Percentiles rank a stretch among this genome's conserved stretches.
These are phyloP conservation scores for Sipha maydis DNA, from an alignment of 2,888 invertebrate species.

Conservation along the genomic window DNA sequence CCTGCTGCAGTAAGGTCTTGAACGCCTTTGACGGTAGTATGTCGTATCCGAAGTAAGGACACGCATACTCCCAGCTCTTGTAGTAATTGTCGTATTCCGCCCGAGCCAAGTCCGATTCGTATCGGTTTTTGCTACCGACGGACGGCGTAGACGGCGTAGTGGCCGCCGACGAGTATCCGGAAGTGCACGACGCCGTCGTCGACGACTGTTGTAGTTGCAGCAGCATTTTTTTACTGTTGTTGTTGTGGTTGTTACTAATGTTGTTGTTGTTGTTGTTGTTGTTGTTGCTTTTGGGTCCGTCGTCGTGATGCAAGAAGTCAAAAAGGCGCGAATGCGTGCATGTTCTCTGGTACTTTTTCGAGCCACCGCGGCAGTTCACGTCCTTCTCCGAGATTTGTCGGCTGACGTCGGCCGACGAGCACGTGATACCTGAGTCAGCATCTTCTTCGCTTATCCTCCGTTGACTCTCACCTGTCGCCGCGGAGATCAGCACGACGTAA, in stretches of 20 bases:
- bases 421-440: conserved; percentile 77
- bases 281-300: conserved; percentile 66
- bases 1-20: conserved; percentile 69
- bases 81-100: conserved; percentile 72
- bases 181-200: conserved; percentile 59
- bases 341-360: conserved; percentile 75
- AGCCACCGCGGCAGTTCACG: conserved; percentile 68
- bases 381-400: conserved; percentile 76
- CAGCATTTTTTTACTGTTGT: conserved; percentile 40
- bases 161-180: conserved; percentile 63
- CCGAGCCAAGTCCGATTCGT: conserved; percentile 65
- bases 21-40: conserved; percentile 73
- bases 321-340: conserved; percentile 79
- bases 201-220: conserved; percentile 35
- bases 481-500: background rate
- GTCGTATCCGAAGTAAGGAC: conserved; percentile 67
- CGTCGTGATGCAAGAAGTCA: conserved; percentile 74
- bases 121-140: background rate
- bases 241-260: conserved; percentile 60
- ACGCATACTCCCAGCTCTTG: conserved; percentile 70
- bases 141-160: conserved; percentile 42
- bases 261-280: conserved; percentile 67
- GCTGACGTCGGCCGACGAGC: conserved; percentile 71
- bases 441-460: conserved; percentile 72
- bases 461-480: too few relatives aligned